Evolutionary conservation across 2,797 vertebrate genomes (phyloP), one percentile per base, ranked within the genome.

Genomic region (Macropus fuliginosus): DNA sequence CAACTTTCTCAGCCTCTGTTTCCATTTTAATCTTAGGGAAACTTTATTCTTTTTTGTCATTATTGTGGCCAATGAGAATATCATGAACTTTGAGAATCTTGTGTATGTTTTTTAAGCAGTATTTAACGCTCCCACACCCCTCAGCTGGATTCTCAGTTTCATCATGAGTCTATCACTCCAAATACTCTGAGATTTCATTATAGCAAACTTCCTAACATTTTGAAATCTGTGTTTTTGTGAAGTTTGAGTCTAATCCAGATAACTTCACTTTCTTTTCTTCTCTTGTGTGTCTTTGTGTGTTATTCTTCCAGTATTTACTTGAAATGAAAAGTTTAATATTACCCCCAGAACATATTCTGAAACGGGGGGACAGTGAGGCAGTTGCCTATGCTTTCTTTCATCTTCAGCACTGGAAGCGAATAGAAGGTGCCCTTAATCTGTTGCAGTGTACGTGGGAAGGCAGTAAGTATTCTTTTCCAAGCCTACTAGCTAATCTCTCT

Each of bases 291-390:
- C 16, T 96, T 0, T 93, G 97, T 94, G 34, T 2, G 31, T 98
- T 98, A 92, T 98, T 95, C 93, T 98, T 98, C 16, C 96, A 99
- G 99, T 99, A 99, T 98, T 99, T 99, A 98, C 98, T 99, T 98
- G 99, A 99, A 99, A 99, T 99, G 99, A 99, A 99, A 98, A 99
- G 99, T 98, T 98, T 99, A 95, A 99, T 99, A 98, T 99, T 99
- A 98, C 99, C 99, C 97, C 99, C 99, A 97, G 99, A 99, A 97
- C 99, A 99, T 98, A 99, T 99, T 98, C 98, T 99, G 98, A 99
- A 99, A 97, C 99, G 99, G 91, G 99, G 99, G 34, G 99, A 99
- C 98, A 99, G 99, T 50, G 99, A 99, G 98, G 99, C 99, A 55
- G 99, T 99, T 95, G 99, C 99, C 0, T 99, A 99, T 50, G 99